Base-by-base conservation (phyloP, 2,113 vertebrate species). In the Ictalurus furcatus region DNA sequence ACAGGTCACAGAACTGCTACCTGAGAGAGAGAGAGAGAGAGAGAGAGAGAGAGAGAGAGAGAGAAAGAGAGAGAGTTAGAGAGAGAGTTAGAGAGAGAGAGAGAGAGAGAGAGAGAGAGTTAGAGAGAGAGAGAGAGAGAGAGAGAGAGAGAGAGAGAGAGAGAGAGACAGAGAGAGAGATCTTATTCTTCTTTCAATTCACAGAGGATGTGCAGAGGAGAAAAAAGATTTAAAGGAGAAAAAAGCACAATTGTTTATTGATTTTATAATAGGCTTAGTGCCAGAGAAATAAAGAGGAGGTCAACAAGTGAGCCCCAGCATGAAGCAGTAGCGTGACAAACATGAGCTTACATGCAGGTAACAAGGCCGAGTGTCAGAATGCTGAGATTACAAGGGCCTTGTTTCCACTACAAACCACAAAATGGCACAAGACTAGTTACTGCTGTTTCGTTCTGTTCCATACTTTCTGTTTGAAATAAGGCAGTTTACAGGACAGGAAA, bases 221-320 rank as follows among this genome's bases (percentile, higher is more conserved):
- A 96, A 95, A 95, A 93, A 94, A 94, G 93, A 94, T 94, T 95
- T 95, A 94, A 94, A 94, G 89, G 89, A 92, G 82, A 67, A 84
- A 65, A 23, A 61, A 88, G 54, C 94, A 94, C 95, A 96, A 96
- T 96, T 96, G 95, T 96, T 96, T 96, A 96, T 96, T 96, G 96
- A 96, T 96, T 96, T 96, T 96, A 95, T 96, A 96, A 96, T 96
- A 96, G 95, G 96, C 96, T 96, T 96, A 96, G 95, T 91, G 94
- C 92, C 91, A 94, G 94, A 93, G 93, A 95, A 96, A 96, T 96
- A 96, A 95, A 96, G 95, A 92, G 92, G 92, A 93, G 90, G 91
- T 90, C 90, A 92, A 92, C 90, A 88, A 88, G 93, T 87, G 21
- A 93, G 92, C 92, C 91, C 74, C 91, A 90, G 61, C 93, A 91